Percentiles rank a stretch among this genome's conserved stretches.
Evolutionary conservation across 2,888 invertebrate genomes (phyloP).

Genomic region (Meteorus colon): DNA sequence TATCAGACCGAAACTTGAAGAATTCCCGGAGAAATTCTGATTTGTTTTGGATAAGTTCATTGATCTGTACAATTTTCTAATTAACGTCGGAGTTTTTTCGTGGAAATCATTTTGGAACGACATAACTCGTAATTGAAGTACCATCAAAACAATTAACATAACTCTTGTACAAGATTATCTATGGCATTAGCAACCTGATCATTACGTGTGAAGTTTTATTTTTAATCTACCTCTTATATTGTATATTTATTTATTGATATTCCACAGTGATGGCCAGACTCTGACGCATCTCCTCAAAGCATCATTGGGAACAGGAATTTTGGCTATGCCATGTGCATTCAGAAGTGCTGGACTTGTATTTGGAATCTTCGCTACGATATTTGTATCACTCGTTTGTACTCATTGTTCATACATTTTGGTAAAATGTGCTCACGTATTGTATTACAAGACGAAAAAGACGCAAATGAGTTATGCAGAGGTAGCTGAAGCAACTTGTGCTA

Average conservation of each 20-base stretch:
- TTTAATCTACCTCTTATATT: too few species aligned
- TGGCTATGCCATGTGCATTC: slow-evolving; percentile 95
- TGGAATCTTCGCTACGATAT: slow-evolving; percentile 87
- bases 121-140: too few species aligned
- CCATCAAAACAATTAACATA: too few species aligned
- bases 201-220: too few species aligned
- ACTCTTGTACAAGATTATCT: too few species aligned
- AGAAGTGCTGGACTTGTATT: slow-evolving; percentile 88
- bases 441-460: slow-evolving; percentile 81
- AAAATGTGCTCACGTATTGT: slow-evolving; percentile 87
- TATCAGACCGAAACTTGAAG: too few species aligned
- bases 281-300: slow-evolving; percentile 96
- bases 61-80: too few species aligned
- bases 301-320: slow-evolving; percentile 95
- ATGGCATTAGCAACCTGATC: too few species aligned
- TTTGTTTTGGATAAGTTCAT: too few species aligned
- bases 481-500: slow-evolving; percentile 85
- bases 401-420: slow-evolving; percentile 96
- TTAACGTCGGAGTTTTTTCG: too few species aligned
- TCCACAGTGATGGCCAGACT: slow-evolving; percentile 89
- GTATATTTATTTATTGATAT: slow-evolving; percentile 37
- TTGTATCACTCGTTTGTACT: slow-evolving; percentile 92
- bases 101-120: too few species aligned
- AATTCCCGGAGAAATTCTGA: too few species aligned
- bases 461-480: slow-evolving; percentile 91